phyloP scores from a whole-genome alignment of 1,140 invertebrate genomes.

The Bombus terrestris region DNA sequence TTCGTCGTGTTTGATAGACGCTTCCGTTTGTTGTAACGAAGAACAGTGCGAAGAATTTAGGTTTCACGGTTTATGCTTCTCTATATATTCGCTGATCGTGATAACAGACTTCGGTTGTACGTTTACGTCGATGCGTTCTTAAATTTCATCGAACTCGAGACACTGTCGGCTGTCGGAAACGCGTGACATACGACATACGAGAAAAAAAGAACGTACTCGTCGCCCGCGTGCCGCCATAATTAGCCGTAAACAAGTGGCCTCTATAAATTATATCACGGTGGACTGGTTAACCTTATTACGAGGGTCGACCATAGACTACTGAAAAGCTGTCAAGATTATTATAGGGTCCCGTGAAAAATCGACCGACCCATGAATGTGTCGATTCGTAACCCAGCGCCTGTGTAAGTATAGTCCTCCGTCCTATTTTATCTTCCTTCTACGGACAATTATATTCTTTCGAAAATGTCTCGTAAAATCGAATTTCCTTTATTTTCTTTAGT shows the following conservation, averaged over 20 bases:
- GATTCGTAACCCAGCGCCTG: constrained; percentile 46
- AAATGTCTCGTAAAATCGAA: not conserved
- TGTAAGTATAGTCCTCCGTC: constrained; percentile 37
- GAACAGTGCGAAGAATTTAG: not conserved
- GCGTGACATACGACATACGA: not conserved
- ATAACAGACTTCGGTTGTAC: not conserved
- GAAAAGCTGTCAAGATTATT: constrained; percentile 63
- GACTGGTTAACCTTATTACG: constrained; percentile 64
- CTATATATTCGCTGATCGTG: not conserved
- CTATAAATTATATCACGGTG: constrained; percentile 63
- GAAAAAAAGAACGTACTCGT: not conserved
- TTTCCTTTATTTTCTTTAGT: not conserved
- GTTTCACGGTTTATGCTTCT: not conserved
- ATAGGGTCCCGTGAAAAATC: constrained; percentile 62
- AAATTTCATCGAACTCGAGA: not conserved
- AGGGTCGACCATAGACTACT: constrained; percentile 58
- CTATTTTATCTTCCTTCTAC: not conserved
- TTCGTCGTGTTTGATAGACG: not conserved
- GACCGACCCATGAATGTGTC: constrained; percentile 50
- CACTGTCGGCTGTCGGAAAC: not conserved
- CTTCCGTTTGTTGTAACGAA: not conserved
- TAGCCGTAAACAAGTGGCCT: constrained; percentile 60
- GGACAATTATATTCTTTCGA: not conserved
- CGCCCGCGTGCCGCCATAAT: constrained; percentile 47
- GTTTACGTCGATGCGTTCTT: not conserved